These are phyloP conservation scores for Helicolenus hilgendorfi DNA, from an alignment of 2,797 vertebrate genomes.

Conservation along the genomic window DNA sequence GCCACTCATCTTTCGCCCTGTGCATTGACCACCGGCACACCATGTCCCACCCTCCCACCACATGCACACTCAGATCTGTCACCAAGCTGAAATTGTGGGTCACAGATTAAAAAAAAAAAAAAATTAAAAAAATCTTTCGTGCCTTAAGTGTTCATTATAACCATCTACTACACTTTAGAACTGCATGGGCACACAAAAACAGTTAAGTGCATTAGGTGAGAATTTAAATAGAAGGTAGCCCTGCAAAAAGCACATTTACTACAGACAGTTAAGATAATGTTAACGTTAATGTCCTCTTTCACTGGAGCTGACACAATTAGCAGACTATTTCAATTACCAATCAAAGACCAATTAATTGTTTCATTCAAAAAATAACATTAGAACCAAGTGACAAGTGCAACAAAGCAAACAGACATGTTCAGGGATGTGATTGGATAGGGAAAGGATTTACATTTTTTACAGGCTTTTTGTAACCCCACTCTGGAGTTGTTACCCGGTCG, in stretches of 20 bases:
- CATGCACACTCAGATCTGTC: slow-evolving; percentile 7
- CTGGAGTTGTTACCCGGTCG: no score
- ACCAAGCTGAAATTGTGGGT: slow-evolving; percentile 16
- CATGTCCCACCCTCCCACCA: not conserved
- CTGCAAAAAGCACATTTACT: not conserved
- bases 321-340: not conserved
- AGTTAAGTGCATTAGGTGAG: not conserved
- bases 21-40: slow-evolving; percentile 13
- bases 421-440: no score
- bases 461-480: no score
- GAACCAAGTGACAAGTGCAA: no score
- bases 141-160: not conserved
- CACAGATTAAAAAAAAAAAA: not conserved
- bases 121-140: not conserved
- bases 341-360: not conserved
- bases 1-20: slow-evolving; percentile 58
- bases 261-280: not conserved
- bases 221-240: not conserved
- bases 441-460: no score
- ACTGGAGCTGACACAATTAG: not conserved
- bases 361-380: not conserved
- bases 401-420: no score
- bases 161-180: not conserved
- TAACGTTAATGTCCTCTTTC: not conserved
- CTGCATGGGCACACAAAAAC: not conserved